Evolutionary conservation across 2,888 invertebrate species (phyloP).

Genomic region (Tenthredo mesomela): DNA sequence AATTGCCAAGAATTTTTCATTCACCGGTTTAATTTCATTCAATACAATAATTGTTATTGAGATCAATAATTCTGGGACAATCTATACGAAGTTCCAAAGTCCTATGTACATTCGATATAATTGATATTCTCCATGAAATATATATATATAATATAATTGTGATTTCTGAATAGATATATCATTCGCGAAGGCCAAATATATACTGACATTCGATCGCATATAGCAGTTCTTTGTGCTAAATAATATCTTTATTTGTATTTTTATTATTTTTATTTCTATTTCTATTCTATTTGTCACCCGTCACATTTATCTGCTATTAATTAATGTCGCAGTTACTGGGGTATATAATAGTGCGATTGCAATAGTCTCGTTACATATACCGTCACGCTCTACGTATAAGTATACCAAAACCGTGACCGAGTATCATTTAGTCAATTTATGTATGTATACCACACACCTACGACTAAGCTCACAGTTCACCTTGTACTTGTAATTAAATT

Average conservation of each 20-base stretch:
- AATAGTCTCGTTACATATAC: background rate
- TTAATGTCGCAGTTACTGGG: background rate
- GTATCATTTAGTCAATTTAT: background rate
- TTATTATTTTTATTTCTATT: background rate
- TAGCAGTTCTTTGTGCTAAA: background rate
- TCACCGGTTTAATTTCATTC: no score
- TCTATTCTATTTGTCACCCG: background rate
- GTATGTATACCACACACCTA: background rate
- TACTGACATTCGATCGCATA: background rate
- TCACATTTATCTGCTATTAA: background rate
- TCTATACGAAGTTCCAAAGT: background rate
- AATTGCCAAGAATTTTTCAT: no score
- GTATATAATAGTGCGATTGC: background rate
- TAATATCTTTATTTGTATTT: background rate
- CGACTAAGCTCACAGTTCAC: background rate
- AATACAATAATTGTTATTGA: background rate
- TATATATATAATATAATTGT: no score
- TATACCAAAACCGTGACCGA: background rate
- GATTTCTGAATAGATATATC: background rate
- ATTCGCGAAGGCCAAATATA: background rate
- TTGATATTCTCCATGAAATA: background rate
- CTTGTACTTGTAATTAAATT: conserved; percentile 23
- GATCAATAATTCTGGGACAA: background rate
- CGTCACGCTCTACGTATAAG: background rate
- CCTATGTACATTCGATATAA: background rate